phyloP scores from a whole-genome alignment of 2,797 vertebrate species.

The Cossypha heuglini region DNA sequence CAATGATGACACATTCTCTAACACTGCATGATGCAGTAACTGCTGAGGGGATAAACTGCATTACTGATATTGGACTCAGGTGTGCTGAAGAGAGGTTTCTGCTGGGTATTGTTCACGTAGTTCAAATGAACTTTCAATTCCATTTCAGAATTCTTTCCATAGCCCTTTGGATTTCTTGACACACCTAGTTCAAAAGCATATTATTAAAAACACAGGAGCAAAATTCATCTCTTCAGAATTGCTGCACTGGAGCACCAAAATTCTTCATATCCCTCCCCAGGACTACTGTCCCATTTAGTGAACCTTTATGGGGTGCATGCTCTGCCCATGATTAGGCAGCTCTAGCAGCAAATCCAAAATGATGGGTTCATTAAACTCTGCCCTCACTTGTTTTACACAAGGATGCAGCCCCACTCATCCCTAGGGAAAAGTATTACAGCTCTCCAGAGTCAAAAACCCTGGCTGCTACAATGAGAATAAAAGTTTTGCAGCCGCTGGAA shows the following conservation, averaged over 20 bases:
- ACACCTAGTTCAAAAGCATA: neutral
- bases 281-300: accelerated
- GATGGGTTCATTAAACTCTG: neutral
- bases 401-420: neutral
- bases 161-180: neutral
- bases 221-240: neutral
- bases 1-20: neutral
- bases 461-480: neutral
- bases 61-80: neutral
- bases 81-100: neutral
- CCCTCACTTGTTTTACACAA: neutral
- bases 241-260: neutral
- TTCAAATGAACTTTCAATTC: neutral
- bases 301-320: neutral
- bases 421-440: neutral
- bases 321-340: neutral
- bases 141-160: neutral
- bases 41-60: neutral
- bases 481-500: neutral
- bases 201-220: neutral
- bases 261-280: neutral
- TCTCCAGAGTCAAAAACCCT: neutral
- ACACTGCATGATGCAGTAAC: neutral
- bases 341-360: neutral
- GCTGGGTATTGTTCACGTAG: neutral